Evolutionary conservation across 2,113 vertebrate genomes (phyloP), one percentile per base, ranked within the genome.

Genomic region (Catharus bicknelli): DNA sequence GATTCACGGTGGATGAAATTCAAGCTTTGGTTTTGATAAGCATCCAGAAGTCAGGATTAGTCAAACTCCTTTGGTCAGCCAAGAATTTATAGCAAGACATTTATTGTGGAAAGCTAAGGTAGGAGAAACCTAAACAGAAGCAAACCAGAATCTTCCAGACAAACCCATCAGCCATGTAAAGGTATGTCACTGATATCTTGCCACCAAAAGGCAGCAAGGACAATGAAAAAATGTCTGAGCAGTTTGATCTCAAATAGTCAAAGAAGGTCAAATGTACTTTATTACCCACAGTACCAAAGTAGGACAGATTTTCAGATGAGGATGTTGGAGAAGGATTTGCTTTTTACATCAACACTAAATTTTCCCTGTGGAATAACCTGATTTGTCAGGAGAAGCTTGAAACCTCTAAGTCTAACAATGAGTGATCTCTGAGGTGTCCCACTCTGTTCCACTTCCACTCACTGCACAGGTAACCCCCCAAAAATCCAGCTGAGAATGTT

Each of bases 1-100:
- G 94, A 94, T 90, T 93, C 90, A 94, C 5, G 1, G 89, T 75
- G 92, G 92, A 89, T 81, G 81, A 92, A 96, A 92, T 84, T 90
- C 86, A 95, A 92, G 53, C 74, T 94, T 92, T 86, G 89, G 89
- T 94, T 96, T 95, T 96, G 96, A 90, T 93, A 93, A 95, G 77
- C 83, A 90, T 96, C 92, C 96, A 96, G 89, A 84, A 89, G 89
- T 78, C 54, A 64, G 74, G 58, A 94, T 75, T 82, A 84, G 92
- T 92, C 94, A 95, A 95, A 93, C 70, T 81, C 43, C 73, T 75
- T 61, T 79, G 83, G 92, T 79, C 88, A 86, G 88, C 83, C 83
- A 94, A 94, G 74, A 86, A 86, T 94, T 96, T 95, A 73, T 47
- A 92, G 81, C 79, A 84, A 90, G 80, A 72, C 50, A 82, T 90